phyloP scores from a whole-genome alignment of 2,113 vertebrate genomes.

The Solea solea region DNA sequence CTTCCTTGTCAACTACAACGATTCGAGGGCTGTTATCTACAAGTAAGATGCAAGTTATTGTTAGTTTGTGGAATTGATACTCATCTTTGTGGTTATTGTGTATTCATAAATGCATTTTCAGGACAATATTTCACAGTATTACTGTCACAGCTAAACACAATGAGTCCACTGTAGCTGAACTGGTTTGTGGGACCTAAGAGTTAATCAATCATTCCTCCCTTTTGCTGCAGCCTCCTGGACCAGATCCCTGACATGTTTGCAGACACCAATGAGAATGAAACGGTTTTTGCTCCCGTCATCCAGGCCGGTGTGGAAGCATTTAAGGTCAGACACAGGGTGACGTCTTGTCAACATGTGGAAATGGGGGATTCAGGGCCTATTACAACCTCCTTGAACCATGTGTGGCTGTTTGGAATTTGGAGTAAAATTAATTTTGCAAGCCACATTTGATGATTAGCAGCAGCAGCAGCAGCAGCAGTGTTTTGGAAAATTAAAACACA shows the following conservation, averaged over 20 bases:
- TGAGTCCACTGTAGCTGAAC: too few relatives aligned
- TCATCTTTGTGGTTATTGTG: not conserved
- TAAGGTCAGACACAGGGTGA: slow-evolving; percentile 83
- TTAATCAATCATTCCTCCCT: slow-evolving; percentile 8
- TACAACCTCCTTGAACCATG: not conserved
- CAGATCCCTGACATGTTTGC: slow-evolving; percentile 98
- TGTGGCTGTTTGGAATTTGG: not conserved
- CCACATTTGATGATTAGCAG: slow-evolving; percentile 4
- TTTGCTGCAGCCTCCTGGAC: slow-evolving; percentile 86
- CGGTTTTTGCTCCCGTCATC: slow-evolving; percentile 92
- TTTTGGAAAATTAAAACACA: not conserved
- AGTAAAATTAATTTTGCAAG: not conserved
- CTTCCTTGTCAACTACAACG: slow-evolving; percentile 92
- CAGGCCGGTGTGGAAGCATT: slow-evolving; percentile 95
- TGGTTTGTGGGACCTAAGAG: not conserved
- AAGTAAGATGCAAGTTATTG: slow-evolving; percentile 82
- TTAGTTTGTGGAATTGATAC: not conserved
- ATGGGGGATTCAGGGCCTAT: not conserved
- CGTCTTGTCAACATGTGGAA: slow-evolving; percentile 20
- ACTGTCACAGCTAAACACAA: not conserved
- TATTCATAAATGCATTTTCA: not conserved
- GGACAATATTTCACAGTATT: not conserved
- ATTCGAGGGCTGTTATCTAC: slow-evolving; percentile 89
- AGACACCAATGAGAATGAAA: slow-evolving; percentile 92
- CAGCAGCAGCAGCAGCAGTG: not conserved